These are phyloP conservation scores for Sesamia nonagrioides DNA, from an alignment of 1,140 invertebrate species.

Conservation along the genomic window DNA sequence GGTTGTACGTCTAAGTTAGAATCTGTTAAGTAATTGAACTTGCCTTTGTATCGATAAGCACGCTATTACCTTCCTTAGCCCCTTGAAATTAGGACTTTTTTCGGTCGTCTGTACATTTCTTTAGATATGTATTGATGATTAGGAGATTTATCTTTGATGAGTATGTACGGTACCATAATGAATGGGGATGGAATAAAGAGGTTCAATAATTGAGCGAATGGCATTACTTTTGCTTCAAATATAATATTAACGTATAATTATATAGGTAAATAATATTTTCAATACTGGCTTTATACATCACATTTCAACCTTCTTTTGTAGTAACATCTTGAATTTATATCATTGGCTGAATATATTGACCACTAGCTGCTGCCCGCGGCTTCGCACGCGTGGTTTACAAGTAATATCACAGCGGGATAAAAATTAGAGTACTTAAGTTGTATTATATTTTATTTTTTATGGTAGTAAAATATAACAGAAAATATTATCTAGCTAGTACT, in stretches of 20 bases:
- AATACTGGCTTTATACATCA: too few relatives aligned
- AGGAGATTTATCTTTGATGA: slow-evolving; percentile 42
- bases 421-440: too few relatives aligned
- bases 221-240: background rate
- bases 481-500: too few relatives aligned
- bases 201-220: slow-evolving; percentile 36
- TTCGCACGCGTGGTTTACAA: too few relatives aligned
- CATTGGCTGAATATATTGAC: too few relatives aligned
- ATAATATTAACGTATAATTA: background rate
- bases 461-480: too few relatives aligned
- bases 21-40: slow-evolving; percentile 57
- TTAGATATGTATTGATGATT: slow-evolving; percentile 44
- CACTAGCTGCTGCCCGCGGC: too few relatives aligned
- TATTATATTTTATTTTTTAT: too few relatives aligned
- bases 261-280: too few relatives aligned
- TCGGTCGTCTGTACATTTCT: background rate
- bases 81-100: slow-evolving; percentile 26
- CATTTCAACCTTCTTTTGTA: too few relatives aligned
- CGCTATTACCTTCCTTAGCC: slow-evolving; percentile 38
- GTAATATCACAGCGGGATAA: too few relatives aligned
- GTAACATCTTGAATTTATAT: too few relatives aligned
- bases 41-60: slow-evolving; percentile 47
- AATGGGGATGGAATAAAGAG: slow-evolving; percentile 33
- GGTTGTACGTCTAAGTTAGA: slow-evolving; percentile 47
- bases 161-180: slow-evolving; percentile 29